phyloP scores from a whole-genome alignment of 1,140 invertebrate genomes.

The Lamellibrachia luymesi region DNA sequence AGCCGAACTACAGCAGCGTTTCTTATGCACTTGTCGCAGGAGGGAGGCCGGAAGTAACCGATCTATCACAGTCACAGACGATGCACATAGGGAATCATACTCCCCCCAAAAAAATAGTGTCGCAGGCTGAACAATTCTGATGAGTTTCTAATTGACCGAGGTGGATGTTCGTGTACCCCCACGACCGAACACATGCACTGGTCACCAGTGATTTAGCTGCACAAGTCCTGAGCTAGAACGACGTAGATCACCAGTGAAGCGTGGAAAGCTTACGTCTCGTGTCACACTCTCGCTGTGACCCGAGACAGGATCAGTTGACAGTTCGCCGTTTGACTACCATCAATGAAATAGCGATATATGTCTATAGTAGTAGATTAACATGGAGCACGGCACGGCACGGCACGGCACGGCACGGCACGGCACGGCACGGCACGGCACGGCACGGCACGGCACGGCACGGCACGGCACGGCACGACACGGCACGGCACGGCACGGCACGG shows the following conservation, averaged over 20 bases:
- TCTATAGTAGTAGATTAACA: background rate
- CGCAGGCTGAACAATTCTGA: too few species aligned
- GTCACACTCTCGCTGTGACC: background rate
- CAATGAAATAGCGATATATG: background rate
- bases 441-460: constrained; percentile 22
- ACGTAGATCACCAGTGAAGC: background rate
- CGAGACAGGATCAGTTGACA: background rate
- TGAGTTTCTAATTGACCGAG: too few species aligned
- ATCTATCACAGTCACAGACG: too few species aligned
- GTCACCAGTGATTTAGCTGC: too few species aligned
- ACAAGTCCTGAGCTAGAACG: background rate
- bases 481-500: background rate
- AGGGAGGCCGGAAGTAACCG: too few species aligned
- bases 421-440: constrained; percentile 24
- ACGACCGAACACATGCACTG: too few species aligned
- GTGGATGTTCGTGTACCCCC: too few species aligned
- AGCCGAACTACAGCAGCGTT: too few species aligned
- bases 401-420: background rate
- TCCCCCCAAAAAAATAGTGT: too few species aligned
- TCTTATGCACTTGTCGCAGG: too few species aligned
- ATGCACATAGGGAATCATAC: too few species aligned
- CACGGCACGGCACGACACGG: constrained; percentile 15
- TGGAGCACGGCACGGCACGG: background rate
- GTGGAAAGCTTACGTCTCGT: background rate
- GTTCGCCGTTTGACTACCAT: background rate